Base-by-base conservation (phyloP, 2,888 invertebrate genomes). In the Diloba caeruleocephala region DNA sequence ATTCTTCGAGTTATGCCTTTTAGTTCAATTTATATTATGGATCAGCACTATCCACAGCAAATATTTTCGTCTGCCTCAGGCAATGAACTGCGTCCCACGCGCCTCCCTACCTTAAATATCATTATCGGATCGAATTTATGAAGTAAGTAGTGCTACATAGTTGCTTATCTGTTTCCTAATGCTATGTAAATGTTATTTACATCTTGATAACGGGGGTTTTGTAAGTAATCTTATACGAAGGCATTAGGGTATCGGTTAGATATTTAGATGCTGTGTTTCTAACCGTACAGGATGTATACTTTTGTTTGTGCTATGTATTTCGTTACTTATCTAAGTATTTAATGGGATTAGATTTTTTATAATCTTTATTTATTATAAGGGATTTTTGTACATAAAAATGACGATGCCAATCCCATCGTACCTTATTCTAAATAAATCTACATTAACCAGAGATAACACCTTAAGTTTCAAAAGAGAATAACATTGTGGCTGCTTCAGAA, bases 81-180 rank as follows among this genome's bases (percentile, higher is more conserved):
- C 54, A 57, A 41, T 51, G 61, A 52, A 64, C 61, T 1, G 17
- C 69, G 23, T 41, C 70, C 70, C 61, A 70, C 70, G 61, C 72
- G 9, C 7, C 25, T 31, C 1, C 8, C 44, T 31, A 59, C 52
- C 54, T 46, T 65, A 58, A 57, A 71, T 51, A 51, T 71, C 54
- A 38, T 50, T 61, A 58, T 61, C 52, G 15, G 7, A 2, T 26
- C n/a, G 26, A 59, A 43, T 71, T 71, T 64, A 64, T 53, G 60
- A 39, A 56, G 46, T 60, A 50, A 49, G 42, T 50, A 23, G 29
- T 23, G 29, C 28, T 19, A 58, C 53, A 52, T 43, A 54, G 61
- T 46, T 55, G 49, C 55, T 57, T 70, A 68, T 70, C 69, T 38
- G 4, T n/a, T 9, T n/a, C 7, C 43, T 54, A 54, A 50, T 54